Evolutionary conservation across 2,888 invertebrate species (phyloP), one percentile per base, ranked within the genome.

Genomic region (Scaptomyza parva): DNA sequence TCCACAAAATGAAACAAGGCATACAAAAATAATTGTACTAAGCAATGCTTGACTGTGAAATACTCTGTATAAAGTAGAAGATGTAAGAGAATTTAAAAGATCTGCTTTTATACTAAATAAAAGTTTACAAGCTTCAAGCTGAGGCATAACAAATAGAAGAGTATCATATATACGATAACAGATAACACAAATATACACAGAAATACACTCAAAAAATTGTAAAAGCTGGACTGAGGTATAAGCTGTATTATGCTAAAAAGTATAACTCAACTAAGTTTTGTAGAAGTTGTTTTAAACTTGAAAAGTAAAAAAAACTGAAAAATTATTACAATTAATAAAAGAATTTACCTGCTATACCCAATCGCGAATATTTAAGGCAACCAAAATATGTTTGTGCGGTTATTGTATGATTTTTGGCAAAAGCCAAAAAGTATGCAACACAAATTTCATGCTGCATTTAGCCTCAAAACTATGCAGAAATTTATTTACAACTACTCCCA

Each of bases 351-450:
- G 3, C 5, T 22, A 22, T 3, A 22, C 22, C 22, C 22, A 22
- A 22, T 22, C 5, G 5, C 2, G 5, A 22, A 22, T 22, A 22
- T 22, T 22, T 22, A 22, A 22, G 22, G 5, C 22, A 22, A 22
- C 22, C 12, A n/a, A 8, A 33, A 11, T 11, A 28, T 12, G 28
- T n/a, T 3, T 22, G 22, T 22, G 22, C 2, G 33, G 33, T 14
- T 7, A 7, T 5, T 35, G 17, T 6, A 2, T n/a, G 18, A 57
- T 70, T 61, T 57, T 9, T 37, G n/a, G 1, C 4, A 51, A 43
- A 14, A 14, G 57, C 66, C 65, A 6, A 58, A 70, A 65, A 70
- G 76, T 73, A 73, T 76, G 71, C 66, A 61, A 35, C 22, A 26
- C 14, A 51, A 52, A 61, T 58, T 57, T 41, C 45, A 28, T 14